These are phyloP conservation scores for Protodeltote pygarga DNA, from an alignment of 2,888 invertebrate species.

Conservation along the genomic window DNA sequence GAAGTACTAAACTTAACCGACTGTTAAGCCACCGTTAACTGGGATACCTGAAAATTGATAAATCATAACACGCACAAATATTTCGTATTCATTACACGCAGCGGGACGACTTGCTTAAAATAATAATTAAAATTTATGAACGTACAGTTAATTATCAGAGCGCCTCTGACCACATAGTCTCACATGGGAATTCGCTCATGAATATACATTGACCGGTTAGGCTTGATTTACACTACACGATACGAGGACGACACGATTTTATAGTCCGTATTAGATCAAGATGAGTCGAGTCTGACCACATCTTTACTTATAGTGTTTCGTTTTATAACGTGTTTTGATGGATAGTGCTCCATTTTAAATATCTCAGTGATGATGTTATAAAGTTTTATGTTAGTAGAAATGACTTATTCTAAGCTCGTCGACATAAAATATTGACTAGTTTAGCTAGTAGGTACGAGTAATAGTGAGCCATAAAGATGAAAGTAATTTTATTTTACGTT, in stretches of 20 bases:
- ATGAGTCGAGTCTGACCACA: too few species aligned
- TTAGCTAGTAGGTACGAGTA: too few species aligned
- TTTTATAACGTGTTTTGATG: too few species aligned
- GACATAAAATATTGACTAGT: too few species aligned
- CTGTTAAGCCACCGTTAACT: slow-evolving; percentile 17
- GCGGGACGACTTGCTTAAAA: slow-evolving; percentile 46
- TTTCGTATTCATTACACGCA: slow-evolving; percentile 44
- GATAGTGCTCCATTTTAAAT: too few species aligned
- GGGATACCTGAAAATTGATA: too few species aligned
- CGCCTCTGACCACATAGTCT: slow-evolving; percentile 17
- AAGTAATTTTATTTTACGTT: too few species aligned
- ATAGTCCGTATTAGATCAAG: background rate
- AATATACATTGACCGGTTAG: slow-evolving; percentile 32
- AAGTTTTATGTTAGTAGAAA: too few species aligned
- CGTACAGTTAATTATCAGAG: slow-evolving; percentile 31
- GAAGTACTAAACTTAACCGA: slow-evolving; percentile 10
- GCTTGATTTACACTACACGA: slow-evolving; percentile 11
- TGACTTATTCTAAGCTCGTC: too few species aligned
- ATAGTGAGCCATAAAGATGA: too few species aligned
- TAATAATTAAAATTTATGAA: slow-evolving; percentile 44
- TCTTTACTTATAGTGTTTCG: too few species aligned
- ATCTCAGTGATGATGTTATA: too few species aligned
- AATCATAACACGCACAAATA: slow-evolving; percentile 35
- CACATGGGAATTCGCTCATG: slow-evolving; percentile 33
- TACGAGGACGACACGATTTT: background rate